These are phyloP conservation scores for Parotocinclus haroldoi DNA, from an alignment of 2,797 vertebrate species.

Conservation along the genomic window DNA sequence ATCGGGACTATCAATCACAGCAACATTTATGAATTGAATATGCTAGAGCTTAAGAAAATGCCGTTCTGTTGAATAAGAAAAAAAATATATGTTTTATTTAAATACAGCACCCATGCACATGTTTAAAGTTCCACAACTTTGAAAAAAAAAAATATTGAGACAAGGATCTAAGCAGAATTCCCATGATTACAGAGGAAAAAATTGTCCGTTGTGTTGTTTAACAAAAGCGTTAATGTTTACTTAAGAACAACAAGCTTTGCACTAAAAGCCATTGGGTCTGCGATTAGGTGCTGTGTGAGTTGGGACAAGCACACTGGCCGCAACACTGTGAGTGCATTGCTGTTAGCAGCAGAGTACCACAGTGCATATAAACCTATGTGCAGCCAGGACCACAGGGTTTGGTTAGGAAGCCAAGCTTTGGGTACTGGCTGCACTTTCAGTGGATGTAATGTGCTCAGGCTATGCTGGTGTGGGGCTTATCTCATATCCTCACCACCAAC, in stretches of 20 bases:
- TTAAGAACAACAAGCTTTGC: neutral
- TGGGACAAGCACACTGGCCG: constrained; percentile 68
- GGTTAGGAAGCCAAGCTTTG: constrained; percentile 62
- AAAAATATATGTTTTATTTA: constrained; percentile 8
- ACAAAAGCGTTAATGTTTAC: no score
- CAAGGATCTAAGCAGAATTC: constrained; percentile 20
- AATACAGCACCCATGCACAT: constrained; percentile 4
- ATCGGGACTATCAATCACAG: no score
- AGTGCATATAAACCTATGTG: constrained; percentile 10
- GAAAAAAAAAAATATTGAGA: constrained; percentile 42
- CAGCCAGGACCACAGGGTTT: constrained; percentile 51
- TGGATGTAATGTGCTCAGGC: constrained; percentile 31
- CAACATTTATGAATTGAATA: no score
- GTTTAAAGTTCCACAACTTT: constrained; percentile 43
- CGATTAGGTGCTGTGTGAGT: constrained; percentile 72
- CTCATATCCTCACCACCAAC: constrained; percentile 36
- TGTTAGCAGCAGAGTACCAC: constrained; percentile 22
- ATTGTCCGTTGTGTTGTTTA: neutral
- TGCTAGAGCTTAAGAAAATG: no score
- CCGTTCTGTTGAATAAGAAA: no score
- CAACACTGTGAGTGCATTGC: constrained; percentile 36
- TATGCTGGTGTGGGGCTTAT: constrained; percentile 7
- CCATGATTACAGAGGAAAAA: neutral
- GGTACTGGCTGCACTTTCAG: constrained; percentile 54
- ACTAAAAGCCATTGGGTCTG: constrained; percentile 31